Percentiles rank a stretch among this genome's conserved stretches.
phyloP scores from a whole-genome alignment of 64 coral and sea anemone species.

The Montipora capricornis region DNA sequence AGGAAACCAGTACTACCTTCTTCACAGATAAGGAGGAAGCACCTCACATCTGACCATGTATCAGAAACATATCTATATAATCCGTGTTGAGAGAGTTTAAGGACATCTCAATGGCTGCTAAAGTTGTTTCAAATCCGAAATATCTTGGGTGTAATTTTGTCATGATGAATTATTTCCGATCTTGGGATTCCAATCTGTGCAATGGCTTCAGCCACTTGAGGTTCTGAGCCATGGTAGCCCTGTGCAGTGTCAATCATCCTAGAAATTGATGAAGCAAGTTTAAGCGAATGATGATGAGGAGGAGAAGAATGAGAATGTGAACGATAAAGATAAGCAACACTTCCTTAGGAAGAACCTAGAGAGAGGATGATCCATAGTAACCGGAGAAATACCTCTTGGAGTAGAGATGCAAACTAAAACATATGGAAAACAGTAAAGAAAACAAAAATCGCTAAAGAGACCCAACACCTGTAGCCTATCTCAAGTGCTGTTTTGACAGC shows the following conservation, averaged over 20 bases:
- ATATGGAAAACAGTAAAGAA: background rate
- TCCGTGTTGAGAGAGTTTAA: conserved; percentile 81
- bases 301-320: background rate
- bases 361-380: too few relatives aligned
- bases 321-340: too few relatives aligned
- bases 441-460: background rate
- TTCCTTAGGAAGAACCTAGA: too few relatives aligned
- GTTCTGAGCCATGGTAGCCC: conserved; percentile 80
- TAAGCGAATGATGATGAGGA: background rate
- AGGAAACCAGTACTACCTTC: conserved; percentile 47
- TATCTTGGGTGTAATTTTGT: conserved; percentile 94
- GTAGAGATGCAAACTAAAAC: too few relatives aligned
- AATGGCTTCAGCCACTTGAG: conserved; percentile 78
- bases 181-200: conserved; percentile 75
- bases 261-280: background rate
- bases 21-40: conserved; percentile 67
- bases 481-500: conserved; percentile 83
- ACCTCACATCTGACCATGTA: conserved; percentile 87
- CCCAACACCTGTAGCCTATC: conserved; percentile 73
- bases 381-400: too few relatives aligned
- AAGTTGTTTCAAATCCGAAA: conserved; percentile 86
- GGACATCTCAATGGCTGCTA: conserved; percentile 80
- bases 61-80: conserved; percentile 98
- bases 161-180: conserved; percentile 89
- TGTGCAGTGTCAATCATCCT: conserved; percentile 98